Conservation (phyloP, 2,797 vertebrate species). For the Sternotherus odoratus region DNA sequence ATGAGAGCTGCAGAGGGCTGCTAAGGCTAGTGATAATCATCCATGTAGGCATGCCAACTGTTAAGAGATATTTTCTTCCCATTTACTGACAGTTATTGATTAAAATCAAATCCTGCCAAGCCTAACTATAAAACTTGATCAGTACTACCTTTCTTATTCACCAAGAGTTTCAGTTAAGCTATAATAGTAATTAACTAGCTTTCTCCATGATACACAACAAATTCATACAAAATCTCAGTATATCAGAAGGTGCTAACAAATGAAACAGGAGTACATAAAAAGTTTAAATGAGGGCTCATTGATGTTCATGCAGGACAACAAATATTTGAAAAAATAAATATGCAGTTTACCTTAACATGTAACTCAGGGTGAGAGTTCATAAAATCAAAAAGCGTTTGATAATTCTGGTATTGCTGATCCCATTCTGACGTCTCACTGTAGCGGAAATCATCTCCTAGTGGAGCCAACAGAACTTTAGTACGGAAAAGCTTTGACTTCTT, state of each 20-base stretch:
- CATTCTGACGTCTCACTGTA: slow-evolving; percentile 89
- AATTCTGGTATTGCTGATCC: slow-evolving; percentile 94
- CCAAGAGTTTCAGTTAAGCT: background rate
- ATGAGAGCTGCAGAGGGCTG: background rate
- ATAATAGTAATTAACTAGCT: background rate
- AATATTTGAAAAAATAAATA: background rate
- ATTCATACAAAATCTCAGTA: background rate
- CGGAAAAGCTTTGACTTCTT: slow-evolving; percentile 94
- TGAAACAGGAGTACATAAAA: background rate
- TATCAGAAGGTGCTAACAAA: background rate
- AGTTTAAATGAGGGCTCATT: background rate
- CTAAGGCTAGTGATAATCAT: background rate
- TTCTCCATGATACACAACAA: background rate
- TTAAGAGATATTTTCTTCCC: background rate
- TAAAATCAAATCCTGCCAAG: background rate
- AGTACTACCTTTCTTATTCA: background rate
- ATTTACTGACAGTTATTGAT: background rate
- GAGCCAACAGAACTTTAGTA: slow-evolving; percentile 88
- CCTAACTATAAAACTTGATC: background rate
- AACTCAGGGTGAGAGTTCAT: slow-evolving; percentile 90
- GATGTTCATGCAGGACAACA: background rate
- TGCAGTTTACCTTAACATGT: slow-evolving; percentile 86
- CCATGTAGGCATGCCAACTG: background rate
- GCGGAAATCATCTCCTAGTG: slow-evolving; percentile 94
- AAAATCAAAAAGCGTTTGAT: slow-evolving; percentile 93